These are phyloP conservation scores for Melangyna quadrimaculata DNA, from an alignment of 2,888 invertebrate genomes.

Conservation along the genomic window DNA sequence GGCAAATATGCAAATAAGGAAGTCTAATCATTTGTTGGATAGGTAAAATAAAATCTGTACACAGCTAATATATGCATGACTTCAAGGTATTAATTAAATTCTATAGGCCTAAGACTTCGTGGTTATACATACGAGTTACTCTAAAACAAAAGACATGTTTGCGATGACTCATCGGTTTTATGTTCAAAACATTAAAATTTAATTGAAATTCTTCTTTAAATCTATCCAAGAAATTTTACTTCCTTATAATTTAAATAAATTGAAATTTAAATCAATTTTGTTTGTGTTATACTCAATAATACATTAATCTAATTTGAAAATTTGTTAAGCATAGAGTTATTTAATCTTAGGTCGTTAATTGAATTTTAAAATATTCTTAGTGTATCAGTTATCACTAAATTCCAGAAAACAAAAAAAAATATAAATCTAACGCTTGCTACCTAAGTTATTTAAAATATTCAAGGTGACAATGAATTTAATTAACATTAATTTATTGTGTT, in stretches of 20 bases:
- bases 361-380: not conserved
- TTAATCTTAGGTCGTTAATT: constrained; percentile 8
- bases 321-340: constrained; percentile 24
- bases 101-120: not conserved
- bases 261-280: constrained; percentile 34
- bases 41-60: not conserved
- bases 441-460: not conserved
- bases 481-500: not conserved
- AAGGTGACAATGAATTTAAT: not conserved
- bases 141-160: not conserved
- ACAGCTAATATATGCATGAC: not conserved
- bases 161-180: not conserved
- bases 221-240: not conserved
- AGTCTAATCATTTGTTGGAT: not conserved
- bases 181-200: not conserved
- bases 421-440: not conserved
- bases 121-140: not conserved
- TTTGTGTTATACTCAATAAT: not conserved
- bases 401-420: not conserved
- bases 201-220: not conserved
- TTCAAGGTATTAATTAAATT: not conserved
- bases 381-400: not conserved
- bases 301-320: constrained; percentile 10
- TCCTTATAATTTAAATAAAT: constrained; percentile 22
- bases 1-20: constrained; percentile 20